Evolutionary conservation across 2,888 invertebrate genomes (phyloP).

Genomic region (Phortica magna): DNA sequence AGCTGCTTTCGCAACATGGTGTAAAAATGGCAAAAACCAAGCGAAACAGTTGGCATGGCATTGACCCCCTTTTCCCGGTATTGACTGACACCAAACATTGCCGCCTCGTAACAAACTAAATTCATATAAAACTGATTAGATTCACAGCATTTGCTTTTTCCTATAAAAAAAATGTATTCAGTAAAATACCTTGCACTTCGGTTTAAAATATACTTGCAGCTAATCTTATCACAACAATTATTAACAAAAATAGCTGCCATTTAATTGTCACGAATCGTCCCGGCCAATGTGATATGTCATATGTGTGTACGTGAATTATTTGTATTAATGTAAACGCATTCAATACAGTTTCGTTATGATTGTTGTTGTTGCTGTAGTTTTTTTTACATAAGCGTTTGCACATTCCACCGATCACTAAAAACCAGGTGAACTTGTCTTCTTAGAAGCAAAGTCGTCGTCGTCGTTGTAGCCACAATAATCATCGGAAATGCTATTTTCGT

Average conservation of each 20-base stretch:
- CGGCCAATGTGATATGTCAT: not conserved
- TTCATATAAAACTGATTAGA: not conserved
- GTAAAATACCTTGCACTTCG: not conserved
- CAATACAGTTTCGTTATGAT: not conserved
- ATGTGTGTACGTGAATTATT: slow-evolving; percentile 5
- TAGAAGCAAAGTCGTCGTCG: not conserved
- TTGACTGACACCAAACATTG: too few species aligned
- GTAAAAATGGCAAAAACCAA: not conserved
- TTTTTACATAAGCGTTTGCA: slow-evolving; percentile 1
- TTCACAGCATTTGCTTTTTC: not conserved
- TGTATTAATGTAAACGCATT: not conserved
- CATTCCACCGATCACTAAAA: not conserved
- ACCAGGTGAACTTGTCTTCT: not conserved
- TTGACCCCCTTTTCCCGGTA: not conserved
- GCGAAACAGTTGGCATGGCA: not conserved
- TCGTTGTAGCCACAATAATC: not conserved
- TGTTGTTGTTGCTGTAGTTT: not conserved
- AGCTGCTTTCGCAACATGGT: slow-evolving; percentile 34
- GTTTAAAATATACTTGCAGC: not conserved
- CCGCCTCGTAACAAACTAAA: too few species aligned
- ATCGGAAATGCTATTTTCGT: slow-evolving; percentile 27
- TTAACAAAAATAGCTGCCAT: not conserved
- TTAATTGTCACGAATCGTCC: slow-evolving; percentile 1
- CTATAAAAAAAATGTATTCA: not conserved
- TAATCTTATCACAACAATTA: slow-evolving; percentile 22